Conservation (phyloP, 2,888 invertebrate species). For the Halictus ligatus region DNA sequence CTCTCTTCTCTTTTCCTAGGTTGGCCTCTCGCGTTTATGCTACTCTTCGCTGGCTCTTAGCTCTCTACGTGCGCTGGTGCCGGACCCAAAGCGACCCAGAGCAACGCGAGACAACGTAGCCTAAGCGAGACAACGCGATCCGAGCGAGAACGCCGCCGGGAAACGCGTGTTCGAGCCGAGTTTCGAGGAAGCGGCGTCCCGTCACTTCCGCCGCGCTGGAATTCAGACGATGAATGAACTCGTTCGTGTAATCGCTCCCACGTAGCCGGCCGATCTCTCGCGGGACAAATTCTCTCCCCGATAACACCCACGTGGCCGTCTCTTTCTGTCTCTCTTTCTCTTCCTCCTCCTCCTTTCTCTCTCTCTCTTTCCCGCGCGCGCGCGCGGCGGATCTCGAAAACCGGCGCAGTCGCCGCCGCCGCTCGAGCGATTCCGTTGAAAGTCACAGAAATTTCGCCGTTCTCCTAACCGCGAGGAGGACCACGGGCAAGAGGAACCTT, state of each 20-base stretch:
- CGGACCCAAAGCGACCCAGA: neutral
- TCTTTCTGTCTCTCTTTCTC: neutral
- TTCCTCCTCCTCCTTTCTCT: no score
- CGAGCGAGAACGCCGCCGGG: neutral
- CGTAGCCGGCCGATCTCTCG: constrained; percentile 61
- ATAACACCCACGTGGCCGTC: constrained; percentile 68
- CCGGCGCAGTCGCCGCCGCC: neutral
- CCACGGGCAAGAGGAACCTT: neutral
- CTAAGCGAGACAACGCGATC: neutral
- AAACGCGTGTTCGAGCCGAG: constrained; percentile 27
- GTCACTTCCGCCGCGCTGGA: constrained; percentile 72
- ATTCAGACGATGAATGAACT: constrained; percentile 73
- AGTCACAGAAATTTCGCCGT: neutral
- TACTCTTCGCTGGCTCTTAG: neutral
- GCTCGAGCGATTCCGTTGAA: neutral
- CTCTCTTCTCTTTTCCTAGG: neutral
- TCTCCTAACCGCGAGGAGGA: neutral
- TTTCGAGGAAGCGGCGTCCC: constrained; percentile 62
- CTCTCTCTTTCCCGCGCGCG: neutral
- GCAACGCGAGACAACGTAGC: neutral
- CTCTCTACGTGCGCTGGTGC: neutral
- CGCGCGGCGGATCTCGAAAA: neutral
- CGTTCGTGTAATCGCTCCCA: constrained; percentile 69
- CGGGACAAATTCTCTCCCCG: constrained; percentile 60
- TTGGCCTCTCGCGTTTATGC: neutral